phyloP scores from a whole-genome alignment of 2,113 vertebrate species.

The Platanista minor region DNA sequence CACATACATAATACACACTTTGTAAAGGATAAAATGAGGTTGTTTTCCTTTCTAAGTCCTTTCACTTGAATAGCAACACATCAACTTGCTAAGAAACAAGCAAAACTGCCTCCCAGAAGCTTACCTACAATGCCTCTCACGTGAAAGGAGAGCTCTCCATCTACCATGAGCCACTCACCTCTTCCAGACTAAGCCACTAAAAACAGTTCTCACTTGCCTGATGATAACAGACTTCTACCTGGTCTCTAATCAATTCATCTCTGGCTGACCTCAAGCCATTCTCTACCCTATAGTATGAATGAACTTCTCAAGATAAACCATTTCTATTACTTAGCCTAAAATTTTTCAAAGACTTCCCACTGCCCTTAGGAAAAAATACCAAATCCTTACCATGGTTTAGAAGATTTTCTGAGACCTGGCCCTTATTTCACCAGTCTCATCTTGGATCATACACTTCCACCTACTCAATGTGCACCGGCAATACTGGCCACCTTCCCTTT shows the following conservation, averaged over 20 bases:
- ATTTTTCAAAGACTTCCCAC: background rate
- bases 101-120: background rate
- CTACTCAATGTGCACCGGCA: rapidly evolving
- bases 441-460: too few species aligned
- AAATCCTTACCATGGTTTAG: background rate
- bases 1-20: background rate
- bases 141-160: background rate
- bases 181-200: background rate
- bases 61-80: background rate
- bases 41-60: background rate
- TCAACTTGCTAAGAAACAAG: background rate
- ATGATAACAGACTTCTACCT: background rate
- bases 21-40: background rate
- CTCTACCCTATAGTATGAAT: background rate
- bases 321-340: background rate
- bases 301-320: background rate
- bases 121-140: background rate
- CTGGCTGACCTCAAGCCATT: background rate
- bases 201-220: background rate
- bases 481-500: rapidly evolving
- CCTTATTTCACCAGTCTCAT: background rate
- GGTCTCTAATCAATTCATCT: background rate
- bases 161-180: background rate
- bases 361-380: background rate
- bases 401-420: background rate